Conservation (phyloP, 2,113 vertebrate genomes). For the Salminus brasiliensis region DNA sequence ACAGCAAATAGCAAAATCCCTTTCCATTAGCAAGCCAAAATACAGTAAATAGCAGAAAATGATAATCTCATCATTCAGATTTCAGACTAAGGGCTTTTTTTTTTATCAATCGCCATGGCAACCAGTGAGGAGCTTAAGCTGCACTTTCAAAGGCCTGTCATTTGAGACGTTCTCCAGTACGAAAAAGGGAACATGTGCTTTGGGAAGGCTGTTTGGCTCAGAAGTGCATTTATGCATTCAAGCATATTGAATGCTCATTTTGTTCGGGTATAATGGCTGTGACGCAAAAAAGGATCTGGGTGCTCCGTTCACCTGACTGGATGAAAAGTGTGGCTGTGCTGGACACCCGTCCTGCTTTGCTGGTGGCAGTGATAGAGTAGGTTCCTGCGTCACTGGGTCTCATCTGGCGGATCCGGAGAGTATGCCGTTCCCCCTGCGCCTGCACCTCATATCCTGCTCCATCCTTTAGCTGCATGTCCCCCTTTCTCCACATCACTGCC, state of each 20-base stretch:
- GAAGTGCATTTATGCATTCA: background rate
- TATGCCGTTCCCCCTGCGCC: conserved; percentile 81
- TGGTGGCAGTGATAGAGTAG: conserved; percentile 82
- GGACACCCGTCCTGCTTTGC: conserved; percentile 79
- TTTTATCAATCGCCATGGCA: background rate
- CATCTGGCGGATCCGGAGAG: conserved; percentile 80
- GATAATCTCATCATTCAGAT: background rate
- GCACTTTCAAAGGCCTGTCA: background rate
- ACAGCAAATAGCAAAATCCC: background rate
- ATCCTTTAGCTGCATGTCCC: conserved; percentile 71
- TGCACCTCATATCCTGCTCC: conserved; percentile 74
- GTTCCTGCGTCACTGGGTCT: conserved; percentile 76
- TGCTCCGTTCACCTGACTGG: conserved; percentile 75
- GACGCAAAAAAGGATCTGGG: background rate
- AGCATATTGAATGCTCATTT: background rate
- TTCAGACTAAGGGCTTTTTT: background rate
- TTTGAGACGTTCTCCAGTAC: background rate
- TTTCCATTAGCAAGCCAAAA: background rate
- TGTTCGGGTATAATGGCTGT: background rate
- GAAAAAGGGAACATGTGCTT: conserved; percentile 1
- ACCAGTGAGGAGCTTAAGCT: background rate
- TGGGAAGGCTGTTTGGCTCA: background rate
- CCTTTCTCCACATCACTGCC: conserved; percentile 88
- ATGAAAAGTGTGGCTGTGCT: conserved; percentile 81
- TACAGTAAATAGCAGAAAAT: background rate